A percentile compares a stretch with the other conserved stretches of the same genome.
These are phyloP conservation scores for Hyperoplus lanceolatus DNA, from an alignment of 2,797 vertebrate species.

Conservation along the genomic window DNA sequence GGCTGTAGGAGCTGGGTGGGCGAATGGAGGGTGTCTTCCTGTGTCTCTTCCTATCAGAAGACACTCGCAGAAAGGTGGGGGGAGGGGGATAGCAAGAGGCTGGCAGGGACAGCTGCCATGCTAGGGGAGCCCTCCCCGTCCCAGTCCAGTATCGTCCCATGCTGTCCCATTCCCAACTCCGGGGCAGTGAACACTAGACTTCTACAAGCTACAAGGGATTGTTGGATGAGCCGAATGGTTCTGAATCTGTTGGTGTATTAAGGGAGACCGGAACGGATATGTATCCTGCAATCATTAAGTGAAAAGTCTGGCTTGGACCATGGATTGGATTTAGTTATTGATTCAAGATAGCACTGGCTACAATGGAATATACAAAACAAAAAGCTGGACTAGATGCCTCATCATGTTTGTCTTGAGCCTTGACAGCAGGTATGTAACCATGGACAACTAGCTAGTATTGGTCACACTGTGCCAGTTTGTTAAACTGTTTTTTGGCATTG, in stretches of 20 bases:
- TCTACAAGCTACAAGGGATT: slow-evolving; percentile 47
- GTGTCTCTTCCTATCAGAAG: slow-evolving; percentile 73
- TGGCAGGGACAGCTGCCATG: slow-evolving; percentile 76
- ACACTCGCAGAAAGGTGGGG: slow-evolving; percentile 41
- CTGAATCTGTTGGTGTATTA: slow-evolving; percentile 35
- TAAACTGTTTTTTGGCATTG: slow-evolving; percentile 12
- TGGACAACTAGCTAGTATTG: slow-evolving; percentile 14
- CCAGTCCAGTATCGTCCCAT: slow-evolving; percentile 75
- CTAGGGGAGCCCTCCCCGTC: slow-evolving; percentile 74
- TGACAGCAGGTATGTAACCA: slow-evolving; percentile 67
- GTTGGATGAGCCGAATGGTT: slow-evolving; percentile 38
- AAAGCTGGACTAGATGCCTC: slow-evolving; percentile 46
- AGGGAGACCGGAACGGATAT: slow-evolving; percentile 31
- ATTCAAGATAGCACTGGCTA: slow-evolving; percentile 28
- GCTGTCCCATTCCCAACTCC: slow-evolving; percentile 76
- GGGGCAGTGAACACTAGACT: slow-evolving; percentile 54
- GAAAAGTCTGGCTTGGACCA: slow-evolving; percentile 10
- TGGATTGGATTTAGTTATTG: slow-evolving; percentile 17
- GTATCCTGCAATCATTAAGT: slow-evolving; percentile 17
- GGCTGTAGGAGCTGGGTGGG: slow-evolving; percentile 60
- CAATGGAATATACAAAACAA: slow-evolving; percentile 54
- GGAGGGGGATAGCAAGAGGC: slow-evolving; percentile 41
- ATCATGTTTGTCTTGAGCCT: slow-evolving; percentile 40
- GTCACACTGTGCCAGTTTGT: neutral
- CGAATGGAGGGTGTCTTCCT: slow-evolving; percentile 69